These are phyloP conservation scores for Recurvirostra avosetta DNA, from an alignment of 2,113 vertebrate species.

Conservation along the genomic window DNA sequence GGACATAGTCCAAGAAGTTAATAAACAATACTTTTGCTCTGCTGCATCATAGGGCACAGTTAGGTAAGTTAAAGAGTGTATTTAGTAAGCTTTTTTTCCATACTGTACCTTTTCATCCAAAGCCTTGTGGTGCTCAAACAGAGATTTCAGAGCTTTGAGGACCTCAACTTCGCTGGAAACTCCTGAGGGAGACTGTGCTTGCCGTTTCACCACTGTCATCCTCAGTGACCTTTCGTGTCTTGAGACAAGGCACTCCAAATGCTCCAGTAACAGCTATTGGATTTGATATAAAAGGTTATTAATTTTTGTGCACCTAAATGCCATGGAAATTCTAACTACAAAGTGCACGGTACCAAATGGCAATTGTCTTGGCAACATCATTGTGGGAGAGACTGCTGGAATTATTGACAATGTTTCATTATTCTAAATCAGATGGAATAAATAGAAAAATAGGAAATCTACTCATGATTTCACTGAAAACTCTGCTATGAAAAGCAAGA, in stretches of 20 bases:
- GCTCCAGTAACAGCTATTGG: conserved; percentile 91
- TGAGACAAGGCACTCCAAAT: conserved; percentile 98
- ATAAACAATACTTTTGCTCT: background rate
- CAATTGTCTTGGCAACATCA: background rate
- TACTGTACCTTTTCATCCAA: conserved; percentile 94
- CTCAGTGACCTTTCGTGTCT: conserved; percentile 95
- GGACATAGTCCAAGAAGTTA: background rate
- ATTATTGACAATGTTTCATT: background rate
- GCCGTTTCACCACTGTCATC: conserved; percentile 98
- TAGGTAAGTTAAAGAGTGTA: background rate
- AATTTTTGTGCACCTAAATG: background rate
- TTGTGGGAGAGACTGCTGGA: background rate
- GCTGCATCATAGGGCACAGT: background rate
- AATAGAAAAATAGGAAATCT: background rate
- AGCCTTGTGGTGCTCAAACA: conserved; percentile 99
- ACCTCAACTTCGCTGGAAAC: conserved; percentile 99
- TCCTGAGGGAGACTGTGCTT: conserved; percentile 97
- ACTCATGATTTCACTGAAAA: background rate
- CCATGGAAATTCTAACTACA: background rate
- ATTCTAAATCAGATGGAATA: background rate
- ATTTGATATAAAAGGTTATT: conserved; percentile 31
- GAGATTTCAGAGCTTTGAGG: conserved; percentile 97
- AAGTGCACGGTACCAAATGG: background rate
- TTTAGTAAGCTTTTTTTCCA: background rate
- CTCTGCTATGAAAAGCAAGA: background rate